Evolutionary conservation across 1,140 invertebrate species (phyloP).

Genomic region (Eumaeus atala): DNA sequence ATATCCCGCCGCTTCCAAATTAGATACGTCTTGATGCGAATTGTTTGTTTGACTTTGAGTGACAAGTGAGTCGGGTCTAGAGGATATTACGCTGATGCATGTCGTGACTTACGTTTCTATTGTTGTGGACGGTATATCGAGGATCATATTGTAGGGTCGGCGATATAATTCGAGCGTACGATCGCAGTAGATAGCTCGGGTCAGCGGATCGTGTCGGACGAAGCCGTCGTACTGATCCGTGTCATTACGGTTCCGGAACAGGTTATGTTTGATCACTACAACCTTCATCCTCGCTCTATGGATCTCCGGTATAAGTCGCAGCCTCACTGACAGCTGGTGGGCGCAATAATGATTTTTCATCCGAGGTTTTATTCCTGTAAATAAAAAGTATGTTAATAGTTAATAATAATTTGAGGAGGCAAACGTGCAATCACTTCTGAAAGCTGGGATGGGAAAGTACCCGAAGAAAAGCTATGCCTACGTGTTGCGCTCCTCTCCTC

Average conservation of each 20-base stretch:
- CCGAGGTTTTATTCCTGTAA: conserved; percentile 88
- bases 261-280: conserved; percentile 86
- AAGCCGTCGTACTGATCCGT: conserved; percentile 86
- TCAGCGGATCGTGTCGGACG: conserved; percentile 85
- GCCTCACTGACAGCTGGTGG: conserved; percentile 95
- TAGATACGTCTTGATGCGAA: conserved; percentile 77
- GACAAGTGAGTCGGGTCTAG: conserved; percentile 62
- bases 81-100: conserved; percentile 75
- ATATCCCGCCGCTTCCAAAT: conserved; percentile 85
- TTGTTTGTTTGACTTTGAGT: conserved; percentile 69
- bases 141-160: conserved; percentile 72
- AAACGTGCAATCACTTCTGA: too few species aligned
- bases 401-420: too few species aligned
- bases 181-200: conserved; percentile 63
- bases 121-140: conserved; percentile 74
- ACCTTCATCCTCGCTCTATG: conserved; percentile 92
- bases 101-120: conserved; percentile 76
- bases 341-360: conserved; percentile 95
- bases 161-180: conserved; percentile 74
- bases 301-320: conserved; percentile 92
- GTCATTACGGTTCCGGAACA: conserved; percentile 88
- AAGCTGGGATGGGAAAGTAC: too few species aligned
- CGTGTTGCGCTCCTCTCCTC: too few species aligned
- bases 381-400: conserved; percentile 20
- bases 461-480: too few species aligned